A percentile compares a stretch with the other conserved stretches of the same genome.
phyloP scores from a whole-genome alignment of 1,140 invertebrate species.

The Agrilus planipennis region DNA sequence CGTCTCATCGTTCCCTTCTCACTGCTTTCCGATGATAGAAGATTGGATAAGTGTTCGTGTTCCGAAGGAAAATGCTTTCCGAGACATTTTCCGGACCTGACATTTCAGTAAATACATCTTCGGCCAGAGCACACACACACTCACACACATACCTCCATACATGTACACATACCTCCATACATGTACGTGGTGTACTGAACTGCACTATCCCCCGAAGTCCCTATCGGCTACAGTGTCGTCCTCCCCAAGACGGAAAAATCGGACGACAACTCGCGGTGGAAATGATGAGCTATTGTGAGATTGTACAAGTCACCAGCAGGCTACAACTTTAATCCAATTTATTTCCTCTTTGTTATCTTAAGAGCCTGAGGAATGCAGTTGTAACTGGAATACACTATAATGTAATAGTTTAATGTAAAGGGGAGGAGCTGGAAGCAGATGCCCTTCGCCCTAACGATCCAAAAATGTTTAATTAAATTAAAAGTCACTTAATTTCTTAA shows the following conservation, averaged over 20 bases:
- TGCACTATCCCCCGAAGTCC: no score
- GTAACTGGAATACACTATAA: no score
- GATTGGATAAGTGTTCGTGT: conserved; percentile 30
- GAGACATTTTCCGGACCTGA: conserved; percentile 31
- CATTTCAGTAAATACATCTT: conserved; percentile 33
- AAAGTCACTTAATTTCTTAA: no score
- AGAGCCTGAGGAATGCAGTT: conserved; percentile 21
- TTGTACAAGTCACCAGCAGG: conserved; percentile 29
- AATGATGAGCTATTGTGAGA: conserved; percentile 33
- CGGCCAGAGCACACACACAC: no score
- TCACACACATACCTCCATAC: no score
- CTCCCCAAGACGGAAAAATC: conserved; percentile 14
- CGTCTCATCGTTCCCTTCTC: no score
- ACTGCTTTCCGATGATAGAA: conserved; percentile 11
- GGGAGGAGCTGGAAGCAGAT: no score
- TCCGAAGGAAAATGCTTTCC: conserved; percentile 28
- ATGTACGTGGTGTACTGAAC: no score
- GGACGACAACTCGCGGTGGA: conserved; percentile 16
- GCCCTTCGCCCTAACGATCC: no score
- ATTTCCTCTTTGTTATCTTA: conserved; percentile 34
- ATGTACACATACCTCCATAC: no score
- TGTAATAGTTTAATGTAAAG: no score
- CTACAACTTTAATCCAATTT: conserved; percentile 34
- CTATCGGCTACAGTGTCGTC: conserved; percentile 10
- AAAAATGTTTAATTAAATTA: no score